These are phyloP conservation scores for Acromyrmex heyeri DNA, from an alignment of 1,140 invertebrate species.

Conservation along the genomic window DNA sequence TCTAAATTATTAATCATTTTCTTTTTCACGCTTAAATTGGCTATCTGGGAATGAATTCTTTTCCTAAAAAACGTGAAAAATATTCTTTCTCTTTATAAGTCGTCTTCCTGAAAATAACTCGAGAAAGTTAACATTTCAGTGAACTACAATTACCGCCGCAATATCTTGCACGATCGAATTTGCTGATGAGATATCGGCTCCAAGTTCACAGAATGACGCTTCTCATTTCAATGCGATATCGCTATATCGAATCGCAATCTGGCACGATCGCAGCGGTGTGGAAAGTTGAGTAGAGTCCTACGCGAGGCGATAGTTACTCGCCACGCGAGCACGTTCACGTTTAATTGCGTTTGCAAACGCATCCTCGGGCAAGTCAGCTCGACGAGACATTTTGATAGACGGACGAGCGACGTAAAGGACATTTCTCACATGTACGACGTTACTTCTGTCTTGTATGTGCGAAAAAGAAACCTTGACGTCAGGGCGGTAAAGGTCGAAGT, in stretches of 20 bases:
- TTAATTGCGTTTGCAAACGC: constrained; percentile 54
- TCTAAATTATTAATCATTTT: no score
- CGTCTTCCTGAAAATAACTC: background rate
- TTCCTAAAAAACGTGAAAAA: background rate
- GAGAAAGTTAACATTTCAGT: background rate
- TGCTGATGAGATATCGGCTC: background rate
- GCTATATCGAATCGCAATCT: background rate
- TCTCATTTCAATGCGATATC: background rate
- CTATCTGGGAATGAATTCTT: background rate
- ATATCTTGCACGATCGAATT: background rate
- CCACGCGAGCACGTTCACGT: constrained; percentile 8
- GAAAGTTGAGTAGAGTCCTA: background rate
- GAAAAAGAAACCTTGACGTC: constrained; percentile 37
- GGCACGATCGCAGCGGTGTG: background rate
- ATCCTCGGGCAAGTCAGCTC: constrained; percentile 26
- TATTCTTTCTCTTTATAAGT: background rate
- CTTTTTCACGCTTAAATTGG: background rate
- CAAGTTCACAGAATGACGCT: constrained; percentile 5
- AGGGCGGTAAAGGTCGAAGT: constrained; percentile 47
- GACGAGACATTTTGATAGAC: constrained; percentile 49
- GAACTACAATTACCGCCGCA: background rate
- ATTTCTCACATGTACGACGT: constrained; percentile 29
- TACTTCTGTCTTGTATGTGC: constrained; percentile 18
- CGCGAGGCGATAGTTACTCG: constrained; percentile 18
- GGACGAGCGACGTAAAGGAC: constrained; percentile 51